Base-by-base conservation (phyloP, 37 sponge, comb jelly and placozoan genomes). In the Crambe crambe region DNA sequence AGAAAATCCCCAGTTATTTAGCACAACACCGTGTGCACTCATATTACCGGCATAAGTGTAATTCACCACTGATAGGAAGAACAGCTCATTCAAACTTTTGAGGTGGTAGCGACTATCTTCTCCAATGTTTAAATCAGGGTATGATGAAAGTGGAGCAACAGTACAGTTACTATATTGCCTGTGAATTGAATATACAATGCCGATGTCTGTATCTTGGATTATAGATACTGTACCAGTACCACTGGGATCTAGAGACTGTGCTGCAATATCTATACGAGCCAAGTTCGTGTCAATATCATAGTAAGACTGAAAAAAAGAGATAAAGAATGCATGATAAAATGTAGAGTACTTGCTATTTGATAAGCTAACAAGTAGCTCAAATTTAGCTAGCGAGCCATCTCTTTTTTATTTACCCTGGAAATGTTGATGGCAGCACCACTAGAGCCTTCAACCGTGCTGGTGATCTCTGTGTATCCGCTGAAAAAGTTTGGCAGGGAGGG, bases 121-220 rank as follows among this genome's bases (percentile, higher is more conserved):
- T 27, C 25, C 63, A 9, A 61, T 5, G 29, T 20, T 8, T 23
- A 29, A 9, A 23, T 61, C 63, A 27, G n/a, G 5, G 30, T 9
- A 20, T 27, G 15, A 21, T 8, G 6, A 9, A 61, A 61, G 63
- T 61, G 29, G 63, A 29, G 63, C 6, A 61, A 61, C 15, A 20
- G 63, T 61, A 61, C 63, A 61, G 63, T 61, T 61, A 21, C 63
- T 61, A 21, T 29, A 61, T 23, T 61, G 63, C 15, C 63, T 61
- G 15, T 61, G 15, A 29, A 61, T 61, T 23, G 25, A 23, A 20
- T 61, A 61, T 8, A 29, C 6, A 23, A 61, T 21, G 6, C 63
- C 63, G 6, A 27, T 20, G 25, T 27, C 15, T 61, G 63, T 27
- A 61, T 61, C 63, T 23, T 61, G 18, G 15, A 61, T 61, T 9